Conservation (phyloP, 1,140 invertebrate species). For the Aphelenchoides besseyi region DNA sequence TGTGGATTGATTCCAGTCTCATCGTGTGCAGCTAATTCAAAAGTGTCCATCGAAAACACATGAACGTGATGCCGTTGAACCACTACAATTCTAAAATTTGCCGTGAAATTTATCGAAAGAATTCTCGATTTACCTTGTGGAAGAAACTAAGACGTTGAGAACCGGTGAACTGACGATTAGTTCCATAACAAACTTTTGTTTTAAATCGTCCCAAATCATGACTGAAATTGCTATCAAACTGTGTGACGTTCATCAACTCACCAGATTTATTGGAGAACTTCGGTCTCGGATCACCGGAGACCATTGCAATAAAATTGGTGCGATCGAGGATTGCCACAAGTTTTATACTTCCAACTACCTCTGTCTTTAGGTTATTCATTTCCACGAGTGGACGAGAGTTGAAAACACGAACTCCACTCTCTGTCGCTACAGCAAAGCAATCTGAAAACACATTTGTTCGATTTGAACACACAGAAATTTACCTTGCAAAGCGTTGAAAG, state of each 20-base stretch:
- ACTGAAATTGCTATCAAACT: not conserved
- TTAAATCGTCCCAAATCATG: slow-evolving; percentile 22
- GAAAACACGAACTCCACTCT: slow-evolving; percentile 19
- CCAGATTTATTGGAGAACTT: slow-evolving; percentile 25
- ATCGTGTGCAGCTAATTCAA: slow-evolving; percentile 19
- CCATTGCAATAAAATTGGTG: slow-evolving; percentile 27
- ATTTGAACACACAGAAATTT: not conserved
- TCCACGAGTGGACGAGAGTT: slow-evolving; percentile 24
- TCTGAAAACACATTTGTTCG: slow-evolving; percentile 13
- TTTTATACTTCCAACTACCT: slow-evolving; percentile 24
- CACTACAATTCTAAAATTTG: slow-evolving; percentile 23
- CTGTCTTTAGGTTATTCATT: slow-evolving; percentile 27
- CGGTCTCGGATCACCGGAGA: slow-evolving; percentile 19
- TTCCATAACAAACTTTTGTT: slow-evolving; percentile 23
- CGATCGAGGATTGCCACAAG: slow-evolving; percentile 25
- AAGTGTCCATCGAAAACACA: slow-evolving; percentile 23
- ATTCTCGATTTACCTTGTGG: slow-evolving; percentile 6
- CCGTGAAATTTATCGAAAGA: slow-evolving; percentile 4
- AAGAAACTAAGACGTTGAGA: slow-evolving; percentile 22
- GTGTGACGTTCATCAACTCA: not conserved
- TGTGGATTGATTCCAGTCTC: slow-evolving; percentile 24
- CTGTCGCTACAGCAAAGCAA: slow-evolving; percentile 23
- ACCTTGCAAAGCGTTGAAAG: slow-evolving; percentile 16
- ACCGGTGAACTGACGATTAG: slow-evolving; percentile 19
- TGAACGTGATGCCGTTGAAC: slow-evolving; percentile 19